Evolutionary conservation across 2,797 vertebrate species (phyloP).

Genomic region (Notolepis coatsorum): DNA sequence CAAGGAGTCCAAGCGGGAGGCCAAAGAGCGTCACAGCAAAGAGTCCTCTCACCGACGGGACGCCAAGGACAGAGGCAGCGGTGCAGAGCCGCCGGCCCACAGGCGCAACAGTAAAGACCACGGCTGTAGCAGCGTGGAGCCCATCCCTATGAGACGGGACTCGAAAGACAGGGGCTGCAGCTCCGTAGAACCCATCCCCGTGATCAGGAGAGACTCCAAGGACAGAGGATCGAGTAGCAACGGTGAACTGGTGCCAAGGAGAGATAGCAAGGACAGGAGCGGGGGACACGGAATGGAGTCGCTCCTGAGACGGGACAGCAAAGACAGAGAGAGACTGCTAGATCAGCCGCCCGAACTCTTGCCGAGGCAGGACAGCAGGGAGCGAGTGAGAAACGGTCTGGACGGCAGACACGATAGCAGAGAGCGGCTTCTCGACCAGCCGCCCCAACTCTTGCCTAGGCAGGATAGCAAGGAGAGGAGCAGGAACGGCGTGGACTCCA

Average conservation of each 20-base stretch:
- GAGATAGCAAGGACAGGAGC: conserved; percentile 72
- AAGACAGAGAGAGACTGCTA: conserved; percentile 81
- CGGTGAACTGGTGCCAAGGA: conserved; percentile 65
- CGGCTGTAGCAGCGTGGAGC: conserved; percentile 85
- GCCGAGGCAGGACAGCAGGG: conserved; percentile 73
- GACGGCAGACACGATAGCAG: conserved; percentile 74
- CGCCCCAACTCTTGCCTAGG: conserved; percentile 67
- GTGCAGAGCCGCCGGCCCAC: conserved; percentile 79
- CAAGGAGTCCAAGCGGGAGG: conserved; percentile 81
- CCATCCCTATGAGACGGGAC: conserved; percentile 73
- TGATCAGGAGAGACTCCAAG: conserved; percentile 77
- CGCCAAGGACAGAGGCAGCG: conserved; percentile 86
- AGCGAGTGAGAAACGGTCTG: conserved; percentile 63
- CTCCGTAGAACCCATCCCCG: conserved; percentile 56
- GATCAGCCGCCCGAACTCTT: conserved; percentile 81
- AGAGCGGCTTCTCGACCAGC: conserved; percentile 71
- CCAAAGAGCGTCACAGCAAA: conserved; percentile 81
- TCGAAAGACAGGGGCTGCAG: conserved; percentile 70
- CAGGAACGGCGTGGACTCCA: conserved; percentile 71
- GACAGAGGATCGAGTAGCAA: conserved; percentile 73
- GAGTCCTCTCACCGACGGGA: conserved; percentile 79
- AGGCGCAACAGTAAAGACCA: conserved; percentile 78
- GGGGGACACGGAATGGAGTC: conserved; percentile 63
- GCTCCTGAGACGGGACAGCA: conserved; percentile 88
- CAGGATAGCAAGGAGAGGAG: conserved; percentile 75